phyloP scores from a whole-genome alignment of 2,797 vertebrate genomes.

The Rallus crepitans region DNA sequence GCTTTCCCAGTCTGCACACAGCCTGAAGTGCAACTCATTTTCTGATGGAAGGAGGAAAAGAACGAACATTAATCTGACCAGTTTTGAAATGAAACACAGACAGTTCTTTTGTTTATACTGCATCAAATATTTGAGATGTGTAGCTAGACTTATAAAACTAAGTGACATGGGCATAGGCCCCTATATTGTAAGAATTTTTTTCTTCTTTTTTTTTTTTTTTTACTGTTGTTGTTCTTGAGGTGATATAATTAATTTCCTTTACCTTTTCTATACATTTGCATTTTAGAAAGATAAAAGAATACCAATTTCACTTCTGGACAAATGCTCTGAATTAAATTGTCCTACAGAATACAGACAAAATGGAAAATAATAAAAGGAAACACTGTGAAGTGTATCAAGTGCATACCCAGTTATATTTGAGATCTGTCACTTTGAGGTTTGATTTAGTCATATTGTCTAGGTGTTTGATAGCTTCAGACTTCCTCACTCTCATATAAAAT shows the following conservation, averaged over 20 bases:
- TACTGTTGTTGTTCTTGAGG: neutral
- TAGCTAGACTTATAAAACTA: neutral
- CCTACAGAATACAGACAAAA: neutral
- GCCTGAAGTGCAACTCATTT: neutral
- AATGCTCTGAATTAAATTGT: neutral
- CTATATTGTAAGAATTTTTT: neutral
- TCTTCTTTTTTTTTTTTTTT: neutral
- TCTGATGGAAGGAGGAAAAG: neutral
- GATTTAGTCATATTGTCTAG: neutral
- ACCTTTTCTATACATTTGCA: neutral
- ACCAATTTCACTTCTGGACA: neutral
- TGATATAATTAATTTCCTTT: neutral
- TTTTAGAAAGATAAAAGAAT: slow-evolving; percentile 5
- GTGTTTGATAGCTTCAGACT: slow-evolving; percentile 27
- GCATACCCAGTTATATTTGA: slow-evolving; percentile 18
- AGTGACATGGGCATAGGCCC: neutral
- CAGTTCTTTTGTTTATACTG: neutral
- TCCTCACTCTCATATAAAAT: slow-evolving; percentile 1
- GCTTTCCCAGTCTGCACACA: neutral
- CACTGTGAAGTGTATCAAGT: neutral
- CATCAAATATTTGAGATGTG: neutral
- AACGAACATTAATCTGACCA: neutral
- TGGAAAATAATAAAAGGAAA: slow-evolving; percentile 47
- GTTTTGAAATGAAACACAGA: neutral
- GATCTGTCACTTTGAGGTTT: slow-evolving; percentile 29